Evolutionary conservation across 2,888 invertebrate species (phyloP).

Genomic region (Drosophila flavopinicola): DNA sequence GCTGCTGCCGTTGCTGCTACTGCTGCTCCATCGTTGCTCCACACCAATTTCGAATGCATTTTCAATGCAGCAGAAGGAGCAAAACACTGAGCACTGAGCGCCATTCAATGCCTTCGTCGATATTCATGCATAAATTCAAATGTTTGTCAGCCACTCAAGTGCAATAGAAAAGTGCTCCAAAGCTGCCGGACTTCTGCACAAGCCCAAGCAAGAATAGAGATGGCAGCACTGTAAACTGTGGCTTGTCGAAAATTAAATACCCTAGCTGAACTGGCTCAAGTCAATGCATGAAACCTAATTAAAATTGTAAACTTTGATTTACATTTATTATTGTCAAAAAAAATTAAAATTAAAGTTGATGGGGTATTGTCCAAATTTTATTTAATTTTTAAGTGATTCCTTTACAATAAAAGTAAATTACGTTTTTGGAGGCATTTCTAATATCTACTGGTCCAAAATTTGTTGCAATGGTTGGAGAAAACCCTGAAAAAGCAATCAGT

Average conservation of each 20-base stretch:
- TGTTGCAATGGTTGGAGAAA: too few relatives aligned
- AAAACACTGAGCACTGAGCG: constrained; percentile 21
- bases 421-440: too few relatives aligned
- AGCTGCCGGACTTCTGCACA: background rate
- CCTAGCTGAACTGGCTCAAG: background rate
- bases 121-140: constrained; percentile 76
- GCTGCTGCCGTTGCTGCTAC: background rate
- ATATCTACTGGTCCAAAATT: too few relatives aligned
- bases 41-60: constrained; percentile 69
- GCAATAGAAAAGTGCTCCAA: constrained; percentile 26
- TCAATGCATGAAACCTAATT: too few relatives aligned
- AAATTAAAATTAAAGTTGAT: too few relatives aligned
- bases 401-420: too few relatives aligned
- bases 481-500: too few relatives aligned
- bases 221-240: background rate
- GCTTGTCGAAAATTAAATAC: background rate
- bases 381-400: too few relatives aligned
- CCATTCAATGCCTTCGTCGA: constrained; percentile 38
- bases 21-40: constrained; percentile 27
- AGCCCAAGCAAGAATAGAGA: constrained; percentile 1
- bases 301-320: too few relatives aligned
- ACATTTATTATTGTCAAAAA: too few relatives aligned
- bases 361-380: too few relatives aligned
- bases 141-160: constrained; percentile 59
- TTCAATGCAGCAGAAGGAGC: constrained; percentile 43